These are phyloP conservation scores for Orius laevigatus DNA, from an alignment of 1,140 invertebrate genomes.

Conservation along the genomic window DNA sequence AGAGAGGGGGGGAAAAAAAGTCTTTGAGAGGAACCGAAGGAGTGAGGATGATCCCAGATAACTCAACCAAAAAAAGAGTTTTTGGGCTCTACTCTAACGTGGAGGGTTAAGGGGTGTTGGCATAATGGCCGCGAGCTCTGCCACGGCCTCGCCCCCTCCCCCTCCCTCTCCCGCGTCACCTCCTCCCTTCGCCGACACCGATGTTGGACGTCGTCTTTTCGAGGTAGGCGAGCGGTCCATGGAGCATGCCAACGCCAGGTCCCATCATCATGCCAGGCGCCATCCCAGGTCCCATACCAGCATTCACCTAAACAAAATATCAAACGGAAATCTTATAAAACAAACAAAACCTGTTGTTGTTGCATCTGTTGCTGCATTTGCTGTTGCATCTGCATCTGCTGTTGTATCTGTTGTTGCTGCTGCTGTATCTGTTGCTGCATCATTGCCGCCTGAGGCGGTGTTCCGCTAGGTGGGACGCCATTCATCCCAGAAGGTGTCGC, in stretches of 20 bases:
- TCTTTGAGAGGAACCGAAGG: no score
- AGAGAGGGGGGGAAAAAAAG: no score
- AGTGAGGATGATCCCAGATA: constrained; percentile 1
- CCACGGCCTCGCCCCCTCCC: constrained; percentile 45
- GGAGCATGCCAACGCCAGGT: constrained; percentile 31
- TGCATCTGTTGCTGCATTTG: constrained; percentile 33
- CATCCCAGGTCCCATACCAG: constrained; percentile 5
- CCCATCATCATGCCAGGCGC: constrained; percentile 4
- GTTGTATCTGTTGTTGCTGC: constrained; percentile 19
- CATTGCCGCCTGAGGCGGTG: constrained; percentile 10
- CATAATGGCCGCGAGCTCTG: constrained; percentile 32
- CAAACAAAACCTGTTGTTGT: constrained; percentile 27
- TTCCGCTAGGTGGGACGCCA: constrained; percentile 10
- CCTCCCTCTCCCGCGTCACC: constrained; percentile 52
- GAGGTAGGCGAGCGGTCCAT: constrained; percentile 56
- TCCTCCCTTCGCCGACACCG: constrained; percentile 55
- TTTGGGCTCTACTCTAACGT: neutral
- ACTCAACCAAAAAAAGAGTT: constrained; percentile 10
- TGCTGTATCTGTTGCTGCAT: constrained; percentile 20
- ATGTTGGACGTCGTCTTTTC: constrained; percentile 71
- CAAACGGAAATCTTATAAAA: neutral
- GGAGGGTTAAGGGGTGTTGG: constrained; percentile 12
- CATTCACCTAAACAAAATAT: constrained; percentile 3
- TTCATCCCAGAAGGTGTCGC: constrained; percentile 14
- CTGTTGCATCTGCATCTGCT: constrained; percentile 26